phyloP scores from a whole-genome alignment of 1,140 invertebrate species.

The Globodera rostochiensis region DNA sequence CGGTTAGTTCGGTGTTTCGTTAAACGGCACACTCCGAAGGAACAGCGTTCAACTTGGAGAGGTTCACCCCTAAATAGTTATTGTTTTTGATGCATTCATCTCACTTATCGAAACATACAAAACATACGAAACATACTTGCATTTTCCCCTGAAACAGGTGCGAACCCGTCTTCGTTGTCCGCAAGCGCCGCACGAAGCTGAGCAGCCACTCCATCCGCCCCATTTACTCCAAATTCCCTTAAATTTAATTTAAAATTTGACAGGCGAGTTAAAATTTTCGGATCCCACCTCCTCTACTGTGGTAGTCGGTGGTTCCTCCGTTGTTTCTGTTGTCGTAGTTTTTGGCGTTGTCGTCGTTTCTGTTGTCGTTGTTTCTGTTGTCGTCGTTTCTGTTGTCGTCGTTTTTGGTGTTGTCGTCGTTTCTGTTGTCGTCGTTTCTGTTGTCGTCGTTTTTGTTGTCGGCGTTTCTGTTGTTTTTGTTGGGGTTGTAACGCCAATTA shows the following conservation, averaged over 20 bases:
- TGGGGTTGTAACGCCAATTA: neutral
- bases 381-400: slow-evolving; percentile 13
- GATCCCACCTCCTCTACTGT: slow-evolving; percentile 1
- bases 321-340: slow-evolving; percentile 28
- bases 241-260: neutral
- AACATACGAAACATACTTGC: slow-evolving; percentile 36
- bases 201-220: slow-evolving; percentile 49
- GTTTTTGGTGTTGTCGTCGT: slow-evolving; percentile 13
- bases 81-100: no score
- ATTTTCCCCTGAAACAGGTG: slow-evolving; percentile 54
- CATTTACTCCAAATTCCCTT: slow-evolving; percentile 21
- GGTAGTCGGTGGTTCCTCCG: slow-evolving; percentile 26
- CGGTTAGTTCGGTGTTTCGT: slow-evolving; percentile 29
- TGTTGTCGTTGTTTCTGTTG: slow-evolving; percentile 21
- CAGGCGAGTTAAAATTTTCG: neutral
- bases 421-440: slow-evolving; percentile 3
- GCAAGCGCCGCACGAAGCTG: slow-evolving; percentile 56
- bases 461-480: neutral
- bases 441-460: neutral
- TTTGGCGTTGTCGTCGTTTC: slow-evolving; percentile 25
- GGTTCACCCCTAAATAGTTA: slow-evolving; percentile 8
- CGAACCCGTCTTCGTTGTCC: slow-evolving; percentile 52
- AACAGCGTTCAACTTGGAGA: slow-evolving; percentile 30
- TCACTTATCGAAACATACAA: no score
- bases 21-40: slow-evolving; percentile 29